Conservation (phyloP, 2,113 vertebrate species). For the Aptenodytes patagonicus region DNA sequence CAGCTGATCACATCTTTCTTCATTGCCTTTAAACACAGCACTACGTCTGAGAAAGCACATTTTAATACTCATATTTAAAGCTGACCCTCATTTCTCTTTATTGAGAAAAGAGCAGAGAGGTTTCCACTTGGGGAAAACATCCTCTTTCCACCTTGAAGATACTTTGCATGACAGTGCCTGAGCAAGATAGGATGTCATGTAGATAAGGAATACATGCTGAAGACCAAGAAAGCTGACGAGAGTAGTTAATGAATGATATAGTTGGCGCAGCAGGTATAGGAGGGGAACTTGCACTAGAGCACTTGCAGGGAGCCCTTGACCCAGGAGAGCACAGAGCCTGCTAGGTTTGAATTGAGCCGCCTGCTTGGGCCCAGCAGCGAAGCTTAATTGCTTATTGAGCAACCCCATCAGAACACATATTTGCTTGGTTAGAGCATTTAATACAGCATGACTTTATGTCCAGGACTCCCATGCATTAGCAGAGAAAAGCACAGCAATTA, state of each 20-base stretch:
- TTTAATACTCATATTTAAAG: background rate
- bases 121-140: background rate
- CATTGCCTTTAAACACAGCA: background rate
- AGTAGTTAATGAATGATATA: background rate
- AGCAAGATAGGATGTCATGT: rapidly evolving
- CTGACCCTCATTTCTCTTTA: background rate
- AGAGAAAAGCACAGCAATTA: background rate
- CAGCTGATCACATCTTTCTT: background rate
- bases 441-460: background rate
- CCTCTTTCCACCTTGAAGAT: background rate
- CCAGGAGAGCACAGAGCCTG: background rate
- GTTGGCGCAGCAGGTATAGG: background rate
- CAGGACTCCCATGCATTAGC: background rate
- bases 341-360: background rate
- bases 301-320: background rate
- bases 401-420: background rate
- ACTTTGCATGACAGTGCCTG: rapidly evolving
- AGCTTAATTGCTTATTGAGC: background rate
- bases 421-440: background rate
- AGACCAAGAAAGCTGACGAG: background rate
- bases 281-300: background rate
- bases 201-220: background rate
- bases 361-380: background rate
- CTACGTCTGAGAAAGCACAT: background rate
- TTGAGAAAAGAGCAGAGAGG: background rate